phyloP scores from a whole-genome alignment of 2,888 invertebrate genomes.

The Taenaris catops region DNA sequence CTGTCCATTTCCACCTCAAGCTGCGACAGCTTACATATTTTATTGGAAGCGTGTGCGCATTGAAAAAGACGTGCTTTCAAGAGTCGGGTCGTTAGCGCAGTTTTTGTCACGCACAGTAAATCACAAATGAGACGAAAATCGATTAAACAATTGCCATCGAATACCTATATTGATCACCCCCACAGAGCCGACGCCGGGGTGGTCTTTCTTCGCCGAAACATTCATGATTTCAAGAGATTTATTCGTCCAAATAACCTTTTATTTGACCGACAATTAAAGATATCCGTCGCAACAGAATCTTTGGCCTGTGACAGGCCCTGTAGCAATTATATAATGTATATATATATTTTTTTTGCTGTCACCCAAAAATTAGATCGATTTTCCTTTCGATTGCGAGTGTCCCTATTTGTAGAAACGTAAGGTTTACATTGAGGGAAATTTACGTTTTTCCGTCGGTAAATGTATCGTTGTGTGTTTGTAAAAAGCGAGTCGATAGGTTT shows the following conservation, averaged over 20 bases:
- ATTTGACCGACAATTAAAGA: constrained; percentile 49
- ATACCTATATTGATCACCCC: constrained; percentile 36
- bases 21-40: constrained; percentile 24
- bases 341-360: constrained; percentile 31
- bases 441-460: constrained; percentile 23
- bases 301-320: constrained; percentile 63
- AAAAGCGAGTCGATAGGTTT: constrained; percentile 60
- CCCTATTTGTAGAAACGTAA: constrained; percentile 30
- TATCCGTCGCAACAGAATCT: constrained; percentile 64
- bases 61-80: constrained; percentile 7
- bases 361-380: constrained; percentile 13
- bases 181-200: constrained; percentile 41
- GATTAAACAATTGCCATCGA: constrained; percentile 26
- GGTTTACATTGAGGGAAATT: constrained; percentile 30
- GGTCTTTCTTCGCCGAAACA: constrained; percentile 43
- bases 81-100: no score
- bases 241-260: constrained; percentile 44
- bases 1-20: constrained; percentile 21
- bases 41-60: constrained; percentile 14
- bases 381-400: constrained; percentile 1
- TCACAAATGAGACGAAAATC: constrained; percentile 25
- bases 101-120: constrained; percentile 13
- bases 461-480: constrained; percentile 36
- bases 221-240: constrained; percentile 33
- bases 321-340: constrained; percentile 48